phyloP scores from a whole-genome alignment of 2,113 vertebrate species.

The Podarcis muralis region DNA sequence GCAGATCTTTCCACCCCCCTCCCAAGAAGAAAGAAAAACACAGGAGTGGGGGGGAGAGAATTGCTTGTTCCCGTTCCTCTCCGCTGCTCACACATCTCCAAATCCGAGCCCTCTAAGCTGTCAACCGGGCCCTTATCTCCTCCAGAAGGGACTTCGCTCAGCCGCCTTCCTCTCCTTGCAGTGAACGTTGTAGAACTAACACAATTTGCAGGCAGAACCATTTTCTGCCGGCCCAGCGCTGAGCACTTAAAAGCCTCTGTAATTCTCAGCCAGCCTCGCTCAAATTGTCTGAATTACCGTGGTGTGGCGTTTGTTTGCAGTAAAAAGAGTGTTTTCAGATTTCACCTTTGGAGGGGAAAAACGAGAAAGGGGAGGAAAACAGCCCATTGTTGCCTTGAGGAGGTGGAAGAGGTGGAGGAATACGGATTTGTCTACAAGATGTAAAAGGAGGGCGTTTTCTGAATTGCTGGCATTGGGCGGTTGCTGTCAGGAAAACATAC shows the following conservation, averaged over 20 bases:
- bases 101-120: not conserved
- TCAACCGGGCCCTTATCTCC: not conserved
- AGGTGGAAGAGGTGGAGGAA: not conserved
- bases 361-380: not conserved
- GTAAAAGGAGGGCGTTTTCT: not conserved
- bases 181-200: slow-evolving; percentile 37
- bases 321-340: slow-evolving; percentile 12
- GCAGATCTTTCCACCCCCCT: not conserved
- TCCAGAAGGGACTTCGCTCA: not conserved
- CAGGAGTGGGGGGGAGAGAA: not conserved
- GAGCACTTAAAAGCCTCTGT: slow-evolving; percentile 13
- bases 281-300: slow-evolving; percentile 60
- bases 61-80: not conserved
- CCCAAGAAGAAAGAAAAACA: not conserved
- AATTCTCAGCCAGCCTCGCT: slow-evolving; percentile 28
- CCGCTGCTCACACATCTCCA: not conserved
- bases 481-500: not conserved
- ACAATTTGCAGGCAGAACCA: slow-evolving; percentile 69
- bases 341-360: not conserved
- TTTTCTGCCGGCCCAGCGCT: slow-evolving; percentile 39
- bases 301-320: slow-evolving; percentile 29
- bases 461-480: not conserved
- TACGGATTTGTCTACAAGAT: not conserved
- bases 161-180: not conserved
- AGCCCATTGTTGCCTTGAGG: not conserved